Base-by-base conservation (phyloP, 2,888 invertebrate genomes). In the Acanthosepion lycidas region DNA sequence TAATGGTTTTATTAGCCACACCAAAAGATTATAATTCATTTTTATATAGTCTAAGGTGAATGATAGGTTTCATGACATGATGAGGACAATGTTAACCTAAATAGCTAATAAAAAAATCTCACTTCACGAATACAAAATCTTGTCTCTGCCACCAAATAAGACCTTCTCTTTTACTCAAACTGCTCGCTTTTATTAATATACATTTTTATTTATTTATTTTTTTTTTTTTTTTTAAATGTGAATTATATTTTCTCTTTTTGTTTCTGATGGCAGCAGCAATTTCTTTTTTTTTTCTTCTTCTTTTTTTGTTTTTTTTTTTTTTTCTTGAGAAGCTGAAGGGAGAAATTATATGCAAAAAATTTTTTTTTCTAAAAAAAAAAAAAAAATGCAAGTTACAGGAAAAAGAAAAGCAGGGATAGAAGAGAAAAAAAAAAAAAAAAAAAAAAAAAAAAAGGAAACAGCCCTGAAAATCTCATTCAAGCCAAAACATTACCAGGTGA, bases 401-500 rank as follows among this genome's bases (percentile, higher is more conserved):
- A 59, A 59, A 23, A 55, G 4, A 18, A 20, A 20, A 55, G 15
- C 55, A 55, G 4, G 20, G 20, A 53, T 12, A 53, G 9, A 1
- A 42, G 42, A 2, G 2, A 42, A 42, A 42, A 42, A 42, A 3
- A 42, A 42, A 20, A 1, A 18, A 18, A 55, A 59, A 23, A 6
- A 59, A 59, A 1, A 59, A 59, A 59, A 59, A 59, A 59, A n/a
- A n/a, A n/a, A n/a, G n/a, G n/a, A 18, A 78, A 78, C 4, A 3
- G n/a, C 33, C 78, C 78, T 12, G n/a, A n/a, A 78, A n/a, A 15
- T n/a, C 78, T 78, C 33, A n/a, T n/a, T 78, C n/a, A 28, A 12
- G 78, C 78, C n/a, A 78, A 94, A 95, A 95, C 95, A 95, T 95
- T 95, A 95, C 95, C 78, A 94, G 28, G 93, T 94, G 94, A 95